Evolutionary conservation across 2,797 vertebrate species (phyloP), one percentile per base, ranked within the genome.

Genomic region (Rhyacichthys aspro): DNA sequence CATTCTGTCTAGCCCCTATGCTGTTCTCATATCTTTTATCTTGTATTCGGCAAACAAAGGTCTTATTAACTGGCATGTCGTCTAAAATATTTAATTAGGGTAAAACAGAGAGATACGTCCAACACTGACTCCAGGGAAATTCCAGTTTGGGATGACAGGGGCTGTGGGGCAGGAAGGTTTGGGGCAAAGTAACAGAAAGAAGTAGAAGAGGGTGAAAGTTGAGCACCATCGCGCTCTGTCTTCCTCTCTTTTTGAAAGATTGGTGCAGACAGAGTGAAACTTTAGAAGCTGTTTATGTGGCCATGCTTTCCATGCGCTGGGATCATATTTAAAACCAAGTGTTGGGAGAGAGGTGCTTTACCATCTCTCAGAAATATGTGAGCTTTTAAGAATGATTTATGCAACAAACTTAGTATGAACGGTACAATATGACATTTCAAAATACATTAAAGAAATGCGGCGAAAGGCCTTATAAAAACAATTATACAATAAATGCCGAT

Each of bases 221-320:
- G 70, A 87, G 79, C 74, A 64, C 53, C 71, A 58, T 84, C 72
- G 4, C 23, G 4, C 23, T 28, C 23, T 3, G 4, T 28, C 23
- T 28, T 5, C 5, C 5, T 77, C 65, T 76, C 81, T 88, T 81
- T 86, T 70, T 90, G 86, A 87, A 72, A 72, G 85, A 90, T 88
- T 86, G 76, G 85, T 78, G 86, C 80, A 89, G 86, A 88, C 83
- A 81, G 55, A 42, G 58, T 50, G 86, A 83, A 92, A 90, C 80
- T 83, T 78, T 76, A 88, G 67, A 84, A 81, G 33, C 56, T 86
- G 86, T 87, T 89, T 89, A 86, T 90, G 87, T 86, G 88, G 88
- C 85, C 82, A 67, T 45, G 79, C n/a, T 86, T 82, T 85, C 84
- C 58, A 38, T 88, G 83, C 12, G 73, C 80, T 47, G 63, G 32